Evolutionary conservation across 2,888 invertebrate genomes (phyloP).

Genomic region (Volucella inflata): DNA sequence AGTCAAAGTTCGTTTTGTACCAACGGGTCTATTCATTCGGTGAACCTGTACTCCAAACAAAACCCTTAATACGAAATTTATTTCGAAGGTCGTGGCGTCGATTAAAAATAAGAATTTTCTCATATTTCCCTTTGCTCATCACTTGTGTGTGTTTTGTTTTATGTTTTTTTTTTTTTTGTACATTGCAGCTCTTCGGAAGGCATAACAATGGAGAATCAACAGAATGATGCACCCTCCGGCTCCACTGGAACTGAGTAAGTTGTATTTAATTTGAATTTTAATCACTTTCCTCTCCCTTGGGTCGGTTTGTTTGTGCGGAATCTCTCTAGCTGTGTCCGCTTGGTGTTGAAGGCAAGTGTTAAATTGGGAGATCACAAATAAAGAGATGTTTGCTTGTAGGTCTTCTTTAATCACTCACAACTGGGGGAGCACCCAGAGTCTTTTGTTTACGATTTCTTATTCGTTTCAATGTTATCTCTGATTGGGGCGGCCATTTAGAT

Average conservation of each 20-base stretch:
- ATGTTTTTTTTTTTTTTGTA: constrained; percentile 22
- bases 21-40: constrained; percentile 30
- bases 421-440: neutral
- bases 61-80: constrained; percentile 1
- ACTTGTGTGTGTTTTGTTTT: neutral
- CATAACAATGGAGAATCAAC: constrained; percentile 60
- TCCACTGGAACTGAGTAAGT: constrained; percentile 64
- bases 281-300: constrained; percentile 21
- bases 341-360: constrained; percentile 18
- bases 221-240: constrained; percentile 63
- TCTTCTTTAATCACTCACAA: constrained; percentile 16
- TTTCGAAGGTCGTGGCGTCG: constrained; percentile 36
- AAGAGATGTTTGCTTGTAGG: constrained; percentile 1
- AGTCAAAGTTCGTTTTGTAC: neutral
- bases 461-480: neutral
- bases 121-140: neutral
- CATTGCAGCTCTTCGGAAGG: constrained; percentile 33
- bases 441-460: constrained; percentile 17
- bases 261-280: constrained; percentile 33
- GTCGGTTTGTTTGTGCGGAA: constrained; percentile 4
- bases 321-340: neutral
- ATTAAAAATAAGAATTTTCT: constrained; percentile 7
- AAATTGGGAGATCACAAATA: constrained; percentile 4
- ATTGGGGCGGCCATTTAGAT: no score
- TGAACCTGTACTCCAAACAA: neutral